Percentiles rank a stretch among this genome's conserved stretches.
Evolutionary conservation across 2,113 vertebrate species (phyloP).

Genomic region (Cyphomyrus plagiostoma): DNA sequence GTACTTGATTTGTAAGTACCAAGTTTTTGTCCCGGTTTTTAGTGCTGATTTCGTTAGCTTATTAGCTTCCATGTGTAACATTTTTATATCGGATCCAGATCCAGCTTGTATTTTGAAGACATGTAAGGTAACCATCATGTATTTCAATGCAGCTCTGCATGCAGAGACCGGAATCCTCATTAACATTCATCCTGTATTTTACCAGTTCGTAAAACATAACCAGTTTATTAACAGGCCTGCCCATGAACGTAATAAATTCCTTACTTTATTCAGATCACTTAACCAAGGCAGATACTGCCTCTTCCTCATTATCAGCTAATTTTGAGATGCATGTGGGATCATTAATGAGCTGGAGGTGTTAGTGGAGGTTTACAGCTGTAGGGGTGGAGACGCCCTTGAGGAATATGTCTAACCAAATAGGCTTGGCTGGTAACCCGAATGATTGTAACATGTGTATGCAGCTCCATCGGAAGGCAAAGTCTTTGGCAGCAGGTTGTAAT

Average conservation of each 20-base stretch:
- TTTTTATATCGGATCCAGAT: background rate
- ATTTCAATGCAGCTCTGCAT: background rate
- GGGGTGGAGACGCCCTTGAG: background rate
- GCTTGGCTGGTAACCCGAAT: background rate
- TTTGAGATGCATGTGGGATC: background rate
- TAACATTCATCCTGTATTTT: background rate
- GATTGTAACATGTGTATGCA: background rate
- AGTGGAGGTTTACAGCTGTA: background rate
- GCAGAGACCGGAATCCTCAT: background rate
- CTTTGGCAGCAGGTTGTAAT: background rate
- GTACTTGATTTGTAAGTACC: background rate
- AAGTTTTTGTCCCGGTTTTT: background rate
- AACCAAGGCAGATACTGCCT: background rate
- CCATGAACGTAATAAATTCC: background rate
- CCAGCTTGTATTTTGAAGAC: background rate
- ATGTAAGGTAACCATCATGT: background rate
- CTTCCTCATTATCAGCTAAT: background rate
- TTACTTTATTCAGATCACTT: background rate
- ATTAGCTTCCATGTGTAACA: background rate
- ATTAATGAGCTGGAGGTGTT: background rate
- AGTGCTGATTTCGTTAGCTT: background rate
- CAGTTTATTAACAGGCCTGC: background rate
- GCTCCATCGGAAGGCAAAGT: background rate
- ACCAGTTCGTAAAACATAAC: background rate
- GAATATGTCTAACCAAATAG: background rate